Evolutionary conservation across 2,888 invertebrate species (phyloP), one percentile per base, ranked within the genome.

Genomic region (Trissoscelio sp.): DNA sequence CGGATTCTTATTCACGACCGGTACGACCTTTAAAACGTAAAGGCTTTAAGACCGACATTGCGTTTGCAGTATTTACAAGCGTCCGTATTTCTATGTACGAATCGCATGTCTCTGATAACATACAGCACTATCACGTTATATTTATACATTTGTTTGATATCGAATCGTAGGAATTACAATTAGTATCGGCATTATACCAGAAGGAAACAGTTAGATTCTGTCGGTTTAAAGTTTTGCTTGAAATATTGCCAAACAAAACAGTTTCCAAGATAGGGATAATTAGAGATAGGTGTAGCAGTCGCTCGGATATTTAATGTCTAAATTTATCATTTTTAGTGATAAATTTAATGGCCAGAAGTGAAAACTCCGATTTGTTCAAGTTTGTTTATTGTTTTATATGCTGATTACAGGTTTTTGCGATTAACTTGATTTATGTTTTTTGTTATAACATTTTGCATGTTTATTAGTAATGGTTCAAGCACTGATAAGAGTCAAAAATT

Each of bases 141-240:
- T 79, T 79, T 79, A 73, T 74, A 74, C 74, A 79, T 79, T 79
- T 79, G 73, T 74, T 79, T 69, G 79, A 69, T 74, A 79, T 74
- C 73, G 57, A 67, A 73, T 74, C 73, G 69, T 46, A 39, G 48
- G 55, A 79, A 73, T 79, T 60, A 74, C 55, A 79, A 79, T 79
- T 79, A 79, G 74, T 69, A 70, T 74, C 48, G 66, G 60, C 34
- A 66, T 70, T 78, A 70, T 57, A 72, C 64, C 18, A 72, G 57
- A 51, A 14, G 48, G 46, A 62, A 74, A 79, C 69, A 79, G 79
- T 74, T 80, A 69, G 55, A 20, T 62, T 53, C 55, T 55, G 60
- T 42, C 31, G 48, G 44, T 18, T 44, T 37, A 3, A 55, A 64
- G 48, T 31, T 57, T 37, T 44, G 16, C 42, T 46, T 64, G 64